phyloP scores from a whole-genome alignment of 2,113 vertebrate genomes.

The Corvus cornix region DNA sequence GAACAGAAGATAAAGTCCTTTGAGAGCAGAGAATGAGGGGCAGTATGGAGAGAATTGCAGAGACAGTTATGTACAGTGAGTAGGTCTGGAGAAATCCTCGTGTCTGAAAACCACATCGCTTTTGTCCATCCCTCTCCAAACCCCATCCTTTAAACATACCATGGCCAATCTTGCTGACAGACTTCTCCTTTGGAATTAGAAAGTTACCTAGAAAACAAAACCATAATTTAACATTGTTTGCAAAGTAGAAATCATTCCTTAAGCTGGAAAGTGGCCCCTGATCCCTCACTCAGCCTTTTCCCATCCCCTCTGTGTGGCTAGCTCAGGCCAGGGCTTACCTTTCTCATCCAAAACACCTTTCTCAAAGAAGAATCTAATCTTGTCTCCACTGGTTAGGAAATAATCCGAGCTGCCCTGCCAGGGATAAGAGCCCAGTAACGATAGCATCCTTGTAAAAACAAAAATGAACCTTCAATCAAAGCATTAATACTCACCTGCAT shows the following conservation, averaged over 20 bases:
- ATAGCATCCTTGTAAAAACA: neutral
- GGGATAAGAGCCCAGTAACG: neutral
- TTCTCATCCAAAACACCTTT: slow-evolving; percentile 89
- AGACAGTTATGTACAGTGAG: neutral
- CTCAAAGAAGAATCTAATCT: slow-evolving; percentile 97
- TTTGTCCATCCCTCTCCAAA: neutral
- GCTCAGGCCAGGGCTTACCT: slow-evolving; percentile 72
- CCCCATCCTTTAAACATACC: slow-evolving; percentile 71
- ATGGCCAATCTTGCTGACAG: slow-evolving; percentile 94
- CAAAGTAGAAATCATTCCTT: neutral
- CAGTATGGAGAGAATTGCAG: neutral
- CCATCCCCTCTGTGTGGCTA: neutral
- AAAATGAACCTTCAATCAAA: neutral
- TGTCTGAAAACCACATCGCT: neutral
- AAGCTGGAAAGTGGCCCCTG: neutral
- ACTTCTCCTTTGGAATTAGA: slow-evolving; percentile 80
- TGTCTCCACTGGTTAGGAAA: slow-evolving; percentile 94
- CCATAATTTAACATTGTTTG: neutral
- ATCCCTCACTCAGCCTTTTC: neutral
- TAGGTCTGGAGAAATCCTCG: neutral
- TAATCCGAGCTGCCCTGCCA: slow-evolving; percentile 89
- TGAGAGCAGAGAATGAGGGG: neutral
- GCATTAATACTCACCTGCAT: slow-evolving; percentile 38
- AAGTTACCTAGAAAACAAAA: slow-evolving; percentile 82
- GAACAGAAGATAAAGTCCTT: neutral